A percentile compares a stretch with the other conserved stretches of the same genome.
phyloP scores from a whole-genome alignment of 2,113 vertebrate genomes.

The Oceanites oceanicus region DNA sequence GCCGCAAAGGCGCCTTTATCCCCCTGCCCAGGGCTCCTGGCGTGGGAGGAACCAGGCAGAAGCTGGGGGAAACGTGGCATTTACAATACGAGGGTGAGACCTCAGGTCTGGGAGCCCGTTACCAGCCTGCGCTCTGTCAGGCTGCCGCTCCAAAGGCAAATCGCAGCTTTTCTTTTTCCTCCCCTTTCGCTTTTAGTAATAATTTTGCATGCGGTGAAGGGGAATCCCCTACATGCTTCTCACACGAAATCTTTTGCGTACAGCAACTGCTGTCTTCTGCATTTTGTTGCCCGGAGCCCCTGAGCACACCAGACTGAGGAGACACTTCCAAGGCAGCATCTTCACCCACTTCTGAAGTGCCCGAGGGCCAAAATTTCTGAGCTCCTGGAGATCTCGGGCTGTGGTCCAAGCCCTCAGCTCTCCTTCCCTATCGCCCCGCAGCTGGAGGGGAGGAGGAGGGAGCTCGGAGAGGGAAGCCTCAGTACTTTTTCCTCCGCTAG shows the following conservation, averaged over 20 bases:
- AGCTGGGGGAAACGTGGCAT: neutral
- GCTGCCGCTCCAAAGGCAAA: too few relatives aligned
- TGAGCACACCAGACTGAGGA: neutral
- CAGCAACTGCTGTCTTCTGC: neutral
- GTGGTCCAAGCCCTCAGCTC: neutral
- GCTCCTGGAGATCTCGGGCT: neutral
- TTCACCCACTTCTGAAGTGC: neutral
- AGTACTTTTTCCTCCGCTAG: neutral
- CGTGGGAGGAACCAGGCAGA: accelerated
- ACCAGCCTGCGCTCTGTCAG: accelerated
- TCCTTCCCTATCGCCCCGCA: neutral
- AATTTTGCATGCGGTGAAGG: neutral
- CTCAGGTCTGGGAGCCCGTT: accelerated
- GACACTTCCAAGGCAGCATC: neutral
- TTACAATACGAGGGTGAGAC: accelerated
- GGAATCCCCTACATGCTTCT: too few relatives aligned
- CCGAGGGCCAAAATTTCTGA: neutral
- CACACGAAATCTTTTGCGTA: accelerated
- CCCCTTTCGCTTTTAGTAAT: neutral
- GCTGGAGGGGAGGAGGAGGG: neutral
- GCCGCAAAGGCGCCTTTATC: neutral
- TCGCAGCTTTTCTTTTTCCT: too few relatives aligned
- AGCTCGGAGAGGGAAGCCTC: neutral
- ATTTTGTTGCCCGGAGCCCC: accelerated
- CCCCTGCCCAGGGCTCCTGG: accelerated